A percentile compares a stretch with the other conserved stretches of the same genome.
These are phyloP conservation scores for Melanostoma scalare DNA, from an alignment of 2,888 invertebrate species.

Conservation along the genomic window DNA sequence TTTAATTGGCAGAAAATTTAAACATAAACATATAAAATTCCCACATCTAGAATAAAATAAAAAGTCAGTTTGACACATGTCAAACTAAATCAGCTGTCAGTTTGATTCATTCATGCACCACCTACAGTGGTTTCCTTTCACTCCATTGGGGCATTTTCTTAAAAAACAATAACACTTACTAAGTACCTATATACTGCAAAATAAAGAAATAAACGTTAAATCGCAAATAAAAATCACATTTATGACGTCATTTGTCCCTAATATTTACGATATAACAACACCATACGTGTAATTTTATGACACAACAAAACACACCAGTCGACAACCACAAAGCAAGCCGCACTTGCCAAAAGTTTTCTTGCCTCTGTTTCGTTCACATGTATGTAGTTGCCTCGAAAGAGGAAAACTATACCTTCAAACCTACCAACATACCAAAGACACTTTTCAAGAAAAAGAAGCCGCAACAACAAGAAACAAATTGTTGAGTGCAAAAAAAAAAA, in stretches of 20 bases:
- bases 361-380: constrained; percentile 74
- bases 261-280: constrained; percentile 82
- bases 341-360: constrained; percentile 76
- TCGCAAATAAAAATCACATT: constrained; percentile 80
- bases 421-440: neutral
- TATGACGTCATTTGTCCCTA: constrained; percentile 82
- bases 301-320: neutral
- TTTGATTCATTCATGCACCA: constrained; percentile 18
- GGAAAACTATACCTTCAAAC: constrained; percentile 21
- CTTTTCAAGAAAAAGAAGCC: constrained; percentile 4
- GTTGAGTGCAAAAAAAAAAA: constrained; percentile 75
- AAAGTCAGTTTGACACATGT: constrained; percentile 54
- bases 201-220: constrained; percentile 81
- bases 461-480: constrained; percentile 74
- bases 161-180: constrained; percentile 64
- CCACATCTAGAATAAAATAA: constrained; percentile 1
- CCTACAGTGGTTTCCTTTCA: neutral
- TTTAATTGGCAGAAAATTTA: constrained; percentile 66
- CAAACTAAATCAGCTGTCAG: constrained; percentile 42
- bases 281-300: constrained; percentile 73
- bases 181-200: constrained; percentile 52
- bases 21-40: constrained; percentile 45
- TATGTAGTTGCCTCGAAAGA: constrained; percentile 68
- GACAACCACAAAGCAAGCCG: constrained; percentile 75
- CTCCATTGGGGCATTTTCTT: constrained; percentile 63